These are phyloP conservation scores for Heterodera filipjevi DNA, from an alignment of 2,888 invertebrate genomes.

Conservation along the genomic window DNA sequence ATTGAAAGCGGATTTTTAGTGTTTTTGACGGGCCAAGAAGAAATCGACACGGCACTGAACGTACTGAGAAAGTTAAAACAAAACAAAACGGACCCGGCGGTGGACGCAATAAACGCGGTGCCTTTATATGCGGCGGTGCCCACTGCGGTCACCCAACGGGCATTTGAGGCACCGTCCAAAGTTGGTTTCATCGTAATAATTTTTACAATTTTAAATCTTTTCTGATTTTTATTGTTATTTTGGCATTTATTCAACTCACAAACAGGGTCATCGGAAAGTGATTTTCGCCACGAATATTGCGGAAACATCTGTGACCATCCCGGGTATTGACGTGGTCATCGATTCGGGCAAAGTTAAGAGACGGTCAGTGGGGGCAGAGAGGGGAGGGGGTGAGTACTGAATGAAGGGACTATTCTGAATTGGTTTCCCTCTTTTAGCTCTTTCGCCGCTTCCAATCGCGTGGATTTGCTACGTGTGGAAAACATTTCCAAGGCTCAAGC, in stretches of 20 bases:
- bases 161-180: conserved; percentile 35
- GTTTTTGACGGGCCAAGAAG: conserved; percentile 85
- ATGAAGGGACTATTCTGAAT: neutral
- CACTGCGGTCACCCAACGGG: conserved; percentile 41
- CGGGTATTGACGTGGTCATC: conserved; percentile 74
- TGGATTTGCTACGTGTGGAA: conserved; percentile 79
- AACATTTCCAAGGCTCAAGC: conserved; percentile 87
- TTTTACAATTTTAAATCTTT: neutral
- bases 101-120: conserved; percentile 39
- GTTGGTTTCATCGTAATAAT: conserved; percentile 22
- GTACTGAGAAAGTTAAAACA: conserved; percentile 67
- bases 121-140: conserved; percentile 47
- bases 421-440: conserved; percentile 44
- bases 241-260: no score
- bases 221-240: no score
- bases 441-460: conserved; percentile 52
- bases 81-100: conserved; percentile 9
- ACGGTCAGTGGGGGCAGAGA: conserved; percentile 43
- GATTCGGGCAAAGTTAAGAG: conserved; percentile 65
- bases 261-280: conserved; percentile 75
- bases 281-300: conserved; percentile 94
- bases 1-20: conserved; percentile 66
- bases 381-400: neutral
- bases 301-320: conserved; percentile 95
- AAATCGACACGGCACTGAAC: conserved; percentile 75